Percentiles rank a stretch among this genome's conserved stretches.
Conservation (phyloP, 2,113 vertebrate species). For the Astatotilapia flaviijosephi region DNA sequence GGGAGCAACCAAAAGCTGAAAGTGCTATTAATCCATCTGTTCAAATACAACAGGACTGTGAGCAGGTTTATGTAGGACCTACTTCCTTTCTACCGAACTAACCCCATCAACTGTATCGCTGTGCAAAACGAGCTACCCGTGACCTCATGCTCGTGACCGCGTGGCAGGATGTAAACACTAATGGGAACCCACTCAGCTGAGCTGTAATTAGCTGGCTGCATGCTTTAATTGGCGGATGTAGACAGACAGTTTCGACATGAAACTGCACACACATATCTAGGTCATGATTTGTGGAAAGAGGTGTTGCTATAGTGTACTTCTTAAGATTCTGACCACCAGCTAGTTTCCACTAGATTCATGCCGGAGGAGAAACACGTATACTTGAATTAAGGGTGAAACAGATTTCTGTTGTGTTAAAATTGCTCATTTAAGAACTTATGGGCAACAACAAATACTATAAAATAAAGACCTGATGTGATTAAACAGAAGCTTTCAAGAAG, state of each 20-base stretch:
- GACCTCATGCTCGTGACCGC: background rate
- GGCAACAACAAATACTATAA: background rate
- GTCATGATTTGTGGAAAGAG: background rate
- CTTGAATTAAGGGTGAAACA: background rate
- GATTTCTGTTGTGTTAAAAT: background rate
- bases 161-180: background rate
- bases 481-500: background rate
- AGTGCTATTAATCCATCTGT: fast-evolving
- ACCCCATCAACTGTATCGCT: background rate
- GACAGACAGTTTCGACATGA: background rate
- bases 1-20: background rate
- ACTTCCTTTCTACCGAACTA: background rate
- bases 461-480: background rate
- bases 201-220: background rate
- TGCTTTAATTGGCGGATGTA: background rate
- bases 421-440: background rate
- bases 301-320: background rate
- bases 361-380: background rate
- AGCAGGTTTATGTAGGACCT: background rate
- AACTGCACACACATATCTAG: background rate
- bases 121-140: background rate
- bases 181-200: background rate
- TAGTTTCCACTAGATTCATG: background rate
- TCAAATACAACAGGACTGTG: background rate
- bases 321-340: background rate